Base-by-base conservation (phyloP, 2,888 invertebrate species). In the Cremastobaeus sp. region DNA sequence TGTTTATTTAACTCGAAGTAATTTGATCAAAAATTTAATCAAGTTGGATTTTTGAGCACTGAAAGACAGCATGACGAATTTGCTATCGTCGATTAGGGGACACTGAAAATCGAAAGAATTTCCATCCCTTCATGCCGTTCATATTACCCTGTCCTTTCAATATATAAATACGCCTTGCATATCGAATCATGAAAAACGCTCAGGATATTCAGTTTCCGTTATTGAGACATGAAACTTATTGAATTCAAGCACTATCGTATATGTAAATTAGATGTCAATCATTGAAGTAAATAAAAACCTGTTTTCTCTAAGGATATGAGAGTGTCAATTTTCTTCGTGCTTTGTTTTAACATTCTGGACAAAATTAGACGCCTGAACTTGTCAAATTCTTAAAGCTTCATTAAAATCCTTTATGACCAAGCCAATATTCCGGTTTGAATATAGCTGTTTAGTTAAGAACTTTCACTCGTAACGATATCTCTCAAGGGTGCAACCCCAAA, bases 1-100 rank as follows among this genome's bases (percentile, higher is more conserved):
- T 86, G 86, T 85, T 87, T 86, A 86, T 87, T 87, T 86, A 85
- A 85, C 83, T 84, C 80, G 83, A 85, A 85, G 87, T 87, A 87
- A 87, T 87, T 87, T 85, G 86, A 87, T 86, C 83, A 85, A 87
- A 87, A 87, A 87, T 87, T 87, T 87, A 87, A 87, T 87, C 87
- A 87, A 86, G 84, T 83, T 78, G 86, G 79, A 85, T 84, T 87
- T 87, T 87, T 87, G 81, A 86, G 78, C 84, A 77, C 79, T 79
- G 78, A 77, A 77, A 41, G 77, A 77, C 80, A 81, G 84, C 84
- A 84, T 83, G 81, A 79, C 86, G 82, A 87, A 87, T 86, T 81
- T 79, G 81, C 81, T 77, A 83, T 81, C 81, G 74, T 73, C 74
- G 60, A 43, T 39, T 15, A 59, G 72, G 77, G 68, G 73, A 81